Evolutionary conservation across 2,888 invertebrate genomes (phyloP), one percentile per base, ranked within the genome.

Genomic region (Bombylius major): DNA sequence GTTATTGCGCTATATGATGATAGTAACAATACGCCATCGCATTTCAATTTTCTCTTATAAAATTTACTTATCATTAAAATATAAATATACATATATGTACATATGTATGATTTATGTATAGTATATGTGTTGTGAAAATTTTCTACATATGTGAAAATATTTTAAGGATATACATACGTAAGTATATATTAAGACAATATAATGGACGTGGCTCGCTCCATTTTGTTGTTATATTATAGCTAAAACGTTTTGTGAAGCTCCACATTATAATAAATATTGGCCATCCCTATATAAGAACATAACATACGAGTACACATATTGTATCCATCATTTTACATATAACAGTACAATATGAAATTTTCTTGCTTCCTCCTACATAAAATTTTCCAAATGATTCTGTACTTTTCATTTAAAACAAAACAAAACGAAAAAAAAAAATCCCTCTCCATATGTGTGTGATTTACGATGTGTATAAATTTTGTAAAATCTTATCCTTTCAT

Each of bases 121-220:
- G 3, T 23, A 23, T 23, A 3, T 23, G 23, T 23, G 23, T 23
- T 23, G 23, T 23, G 23, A 23, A 23, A 23, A 23, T 23, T 23
- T 23, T 23, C 23, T 23, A 23, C 23, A 23, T 3, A 23, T 23
- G 23, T 23, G 23, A 23, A 23, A 23, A 23, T 3, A 23, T 23
- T 1, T 23, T 23, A 23, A 23, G 23, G 23, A 23, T 23, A 23
- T 23, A 23, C 3, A 3, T 23, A 23, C 3, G 23, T 23, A 23
- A 2, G 23, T 23, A 23, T 3, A 23, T 23, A 23, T n/a, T n/a
- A n/a, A n/a, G 2, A 23, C 3, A 23, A 23, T 23, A 23, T 23
- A 23, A 56, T 58, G 54, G 56, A 56, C 56, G 56, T 54, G 58
- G 56, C 56, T 56, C 55, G 23, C 23, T 47, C 54, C 50, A 49